phyloP scores from a whole-genome alignment of 2,797 vertebrate species.

The Ataeniobius toweri region DNA sequence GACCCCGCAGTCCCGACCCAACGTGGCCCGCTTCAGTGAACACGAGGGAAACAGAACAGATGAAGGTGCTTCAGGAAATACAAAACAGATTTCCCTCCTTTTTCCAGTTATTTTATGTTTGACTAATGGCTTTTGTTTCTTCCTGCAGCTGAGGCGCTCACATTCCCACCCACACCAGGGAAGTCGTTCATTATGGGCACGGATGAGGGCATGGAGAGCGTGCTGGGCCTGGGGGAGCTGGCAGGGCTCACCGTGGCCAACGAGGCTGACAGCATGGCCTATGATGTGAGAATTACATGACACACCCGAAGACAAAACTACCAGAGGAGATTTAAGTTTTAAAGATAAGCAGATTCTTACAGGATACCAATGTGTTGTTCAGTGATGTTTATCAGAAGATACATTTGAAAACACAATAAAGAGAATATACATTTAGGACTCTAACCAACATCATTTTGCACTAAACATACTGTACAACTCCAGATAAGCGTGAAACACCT shows the following conservation, averaged over 20 bases:
- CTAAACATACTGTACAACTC: neutral
- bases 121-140: slow-evolving; percentile 6
- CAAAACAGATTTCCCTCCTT: neutral
- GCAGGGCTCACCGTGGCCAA: slow-evolving; percentile 98
- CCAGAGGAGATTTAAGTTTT: neutral
- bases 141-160: slow-evolving; percentile 90
- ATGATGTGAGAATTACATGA: slow-evolving; percentile 85
- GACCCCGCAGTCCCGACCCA: slow-evolving; percentile 87
- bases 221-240: slow-evolving; percentile 94
- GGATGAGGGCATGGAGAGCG: slow-evolving; percentile 94
- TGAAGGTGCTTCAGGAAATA: slow-evolving; percentile 81
- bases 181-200: slow-evolving; percentile 96
- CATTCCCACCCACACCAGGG: slow-evolving; percentile 94
- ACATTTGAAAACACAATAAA: no score
- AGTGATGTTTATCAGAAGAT: neutral
- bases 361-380: neutral
- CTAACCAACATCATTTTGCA: neutral
- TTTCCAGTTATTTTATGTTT: neutral
- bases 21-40: slow-evolving; percentile 88
- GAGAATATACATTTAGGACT: no score
- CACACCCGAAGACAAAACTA: no score
- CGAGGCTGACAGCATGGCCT: slow-evolving; percentile 93
- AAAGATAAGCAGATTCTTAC: neutral
- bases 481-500: neutral
- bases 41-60: slow-evolving; percentile 91